Base-by-base conservation (phyloP, 2,113 vertebrate genomes). In the Phalacrocorax aristotelis region DNA sequence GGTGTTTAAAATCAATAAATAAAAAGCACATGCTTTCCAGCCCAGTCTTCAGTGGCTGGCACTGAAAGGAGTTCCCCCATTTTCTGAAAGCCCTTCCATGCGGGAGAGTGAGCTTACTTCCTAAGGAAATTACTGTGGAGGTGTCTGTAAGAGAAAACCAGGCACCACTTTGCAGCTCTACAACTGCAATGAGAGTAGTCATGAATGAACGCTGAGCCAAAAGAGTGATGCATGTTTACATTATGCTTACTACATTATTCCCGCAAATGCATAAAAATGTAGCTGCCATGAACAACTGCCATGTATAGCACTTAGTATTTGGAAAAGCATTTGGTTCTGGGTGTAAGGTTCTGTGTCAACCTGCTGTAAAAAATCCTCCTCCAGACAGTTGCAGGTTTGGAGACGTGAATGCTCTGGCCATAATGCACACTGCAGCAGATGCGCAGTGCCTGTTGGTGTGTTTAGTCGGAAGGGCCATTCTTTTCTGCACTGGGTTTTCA, bases 101-200 rank as follows among this genome's bases (percentile, higher is more conserved):
- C 90, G 92, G 90, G 93, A 97, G 92, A 95, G 83, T 98, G 97
- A 98, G 96, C 97, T 98, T 98, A 98, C 97, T 98, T 98, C 98
- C 98, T 98, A 94, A 98, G 97, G 98, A 98, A 98, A 98, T 97
- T 95, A 93, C 96, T 94, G 68, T 55, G 83, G 95, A 97, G 97
- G 96, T 97, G 97, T 98, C 98, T 98, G 97, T 57, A 76, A 97
- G 95, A 97, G 96, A 98, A 97, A 96, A 97, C 96, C 96, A 96
- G 95, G 95, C 97, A 96, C 88, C 38, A 7, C 91, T 93, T 95
- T 88, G 66, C 93, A 95, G 94, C 71, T 97, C 97, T 95, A 90
- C 94, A 97, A 94, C 68, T 51, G 97, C 89, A 97, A 52, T 46
- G 27, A 75, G 91, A 89, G 87, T 71, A 96, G 95, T 96, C 92